Evolutionary conservation across 2,113 vertebrate species (phyloP), one percentile per base, ranked within the genome.

Genomic region (Neodontobutis hainanensis): DNA sequence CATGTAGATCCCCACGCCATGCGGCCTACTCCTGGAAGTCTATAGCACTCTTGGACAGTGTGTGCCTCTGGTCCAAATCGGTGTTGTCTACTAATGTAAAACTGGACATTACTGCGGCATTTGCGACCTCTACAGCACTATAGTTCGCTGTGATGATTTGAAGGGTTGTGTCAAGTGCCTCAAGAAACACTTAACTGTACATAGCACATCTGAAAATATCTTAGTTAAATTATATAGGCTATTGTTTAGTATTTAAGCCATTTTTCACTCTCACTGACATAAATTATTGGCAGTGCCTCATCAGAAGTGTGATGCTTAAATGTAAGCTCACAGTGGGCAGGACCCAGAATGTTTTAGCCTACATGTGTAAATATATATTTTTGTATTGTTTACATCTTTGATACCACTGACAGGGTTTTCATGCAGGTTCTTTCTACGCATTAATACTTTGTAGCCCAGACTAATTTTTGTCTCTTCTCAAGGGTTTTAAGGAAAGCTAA

Each of bases 201-300:
- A 82, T 34, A 67, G 66, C 32, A 62, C 19, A 27, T 27, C 19
- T 27, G 19, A 27, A 27, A 27, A 59, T 67, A 68, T 66, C 49
- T 72, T 77, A 15, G 64, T 48, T 92, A 92, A 93, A 81, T 93
- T 92, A 93, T 87, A 88, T 78, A 67, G 57, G 72, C 75, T 87
- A 80, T 78, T 2, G 19, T 27, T 94, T 93, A 93, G 32, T 52
- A 52, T 94, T 93, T 92, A 87, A 67, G 73, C 50, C 19, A 45
- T 42, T 57, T 42, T 52, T 77, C 53, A n/a, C 67, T 70, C 67
- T 68, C 61, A 67, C 42, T 67, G 11, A 64, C 70, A 62, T 91
- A 80, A 79, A 75, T 86, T 92, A 87, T 92, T 93, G 87, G 61
- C 65, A 75, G 77, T 84, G 77, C 72, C 64, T 83, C 85, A 66